These are phyloP conservation scores for Eunapius fragilis DNA, from an alignment of 37 sponge, comb jelly and placozoan species.

Conservation along the genomic window DNA sequence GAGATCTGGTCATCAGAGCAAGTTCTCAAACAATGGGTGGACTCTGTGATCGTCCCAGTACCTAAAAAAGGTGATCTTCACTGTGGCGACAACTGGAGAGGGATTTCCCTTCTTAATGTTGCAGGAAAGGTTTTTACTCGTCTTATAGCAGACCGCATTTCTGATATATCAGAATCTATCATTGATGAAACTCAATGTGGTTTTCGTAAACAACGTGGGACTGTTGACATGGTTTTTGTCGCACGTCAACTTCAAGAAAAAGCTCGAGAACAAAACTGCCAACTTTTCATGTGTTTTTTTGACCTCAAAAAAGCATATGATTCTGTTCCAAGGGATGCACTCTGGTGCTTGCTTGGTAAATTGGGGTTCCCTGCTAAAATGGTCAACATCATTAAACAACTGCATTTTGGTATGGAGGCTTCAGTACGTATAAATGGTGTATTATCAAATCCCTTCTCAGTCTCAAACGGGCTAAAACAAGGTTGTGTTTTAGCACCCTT, in stretches of 20 bases:
- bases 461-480: constrained; percentile 51
- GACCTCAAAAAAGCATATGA: constrained; percentile 8
- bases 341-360: constrained; percentile 3
- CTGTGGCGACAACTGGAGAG: too few relatives aligned
- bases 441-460: constrained; percentile 11
- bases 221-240: constrained; percentile 32
- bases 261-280: constrained; percentile 27
- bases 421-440: constrained; percentile 23
- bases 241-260: constrained; percentile 42
- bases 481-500: constrained; percentile 30
- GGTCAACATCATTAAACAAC: not conserved
- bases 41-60: too few relatives aligned
- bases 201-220: constrained; percentile 29
- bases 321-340: not conserved
- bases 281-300: constrained; percentile 25
- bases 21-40: too few relatives aligned
- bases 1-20: too few relatives aligned
- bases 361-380: not conserved
- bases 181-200: constrained; percentile 40
- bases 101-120: too few relatives aligned
- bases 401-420: constrained; percentile 55
- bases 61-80: too few relatives aligned
- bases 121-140: too few relatives aligned
- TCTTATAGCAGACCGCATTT: too few relatives aligned
- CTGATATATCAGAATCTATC: too few relatives aligned